Percentiles rank a stretch among this genome's conserved stretches.
These are phyloP conservation scores for Oxycera nigricornis DNA, from an alignment of 2,888 invertebrate genomes.

Conservation along the genomic window DNA sequence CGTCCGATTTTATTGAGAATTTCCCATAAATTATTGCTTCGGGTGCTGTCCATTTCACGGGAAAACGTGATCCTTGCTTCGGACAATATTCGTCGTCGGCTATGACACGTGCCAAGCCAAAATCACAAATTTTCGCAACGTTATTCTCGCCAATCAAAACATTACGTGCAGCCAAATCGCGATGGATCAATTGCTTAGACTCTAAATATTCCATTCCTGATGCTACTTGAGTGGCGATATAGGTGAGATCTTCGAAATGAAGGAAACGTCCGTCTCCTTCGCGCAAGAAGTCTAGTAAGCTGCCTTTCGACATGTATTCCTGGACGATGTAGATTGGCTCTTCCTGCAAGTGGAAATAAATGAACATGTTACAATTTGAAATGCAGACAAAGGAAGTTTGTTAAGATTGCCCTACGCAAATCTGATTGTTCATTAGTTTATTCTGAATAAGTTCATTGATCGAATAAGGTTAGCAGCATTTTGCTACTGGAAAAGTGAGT, in stretches of 20 bases:
- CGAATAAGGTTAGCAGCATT: too few relatives aligned
- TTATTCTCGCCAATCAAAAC: slow-evolving; percentile 92
- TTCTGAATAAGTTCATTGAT: too few relatives aligned
- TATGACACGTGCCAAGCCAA: slow-evolving; percentile 95
- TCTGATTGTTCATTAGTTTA: too few relatives aligned
- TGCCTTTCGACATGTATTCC: slow-evolving; percentile 96
- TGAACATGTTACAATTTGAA: too few relatives aligned
- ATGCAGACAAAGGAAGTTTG: too few relatives aligned
- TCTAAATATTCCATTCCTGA: slow-evolving; percentile 96
- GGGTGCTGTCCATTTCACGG: slow-evolving; percentile 98
- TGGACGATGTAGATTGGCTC: slow-evolving; percentile 94
- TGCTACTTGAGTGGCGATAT: slow-evolving; percentile 94
- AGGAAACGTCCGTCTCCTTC: slow-evolving; percentile 92
- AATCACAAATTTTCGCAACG: slow-evolving; percentile 90
- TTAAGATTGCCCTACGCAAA: too few relatives aligned
- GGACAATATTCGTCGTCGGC: slow-evolving; percentile 98
- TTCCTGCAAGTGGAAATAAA: too few relatives aligned
- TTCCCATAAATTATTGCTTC: slow-evolving; percentile 93
- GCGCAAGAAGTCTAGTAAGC: slow-evolving; percentile 88
- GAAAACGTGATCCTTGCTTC: slow-evolving; percentile 93
- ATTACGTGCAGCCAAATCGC: slow-evolving; percentile 94
- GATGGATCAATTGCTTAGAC: slow-evolving; percentile 90
- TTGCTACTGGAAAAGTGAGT: too few relatives aligned
- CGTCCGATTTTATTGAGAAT: slow-evolving; percentile 98
- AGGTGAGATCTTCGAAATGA: slow-evolving; percentile 90